Percentiles rank a stretch among this genome's conserved stretches.
These are phyloP conservation scores for Blera fallax DNA, from an alignment of 2,888 invertebrate genomes.

Conservation along the genomic window DNA sequence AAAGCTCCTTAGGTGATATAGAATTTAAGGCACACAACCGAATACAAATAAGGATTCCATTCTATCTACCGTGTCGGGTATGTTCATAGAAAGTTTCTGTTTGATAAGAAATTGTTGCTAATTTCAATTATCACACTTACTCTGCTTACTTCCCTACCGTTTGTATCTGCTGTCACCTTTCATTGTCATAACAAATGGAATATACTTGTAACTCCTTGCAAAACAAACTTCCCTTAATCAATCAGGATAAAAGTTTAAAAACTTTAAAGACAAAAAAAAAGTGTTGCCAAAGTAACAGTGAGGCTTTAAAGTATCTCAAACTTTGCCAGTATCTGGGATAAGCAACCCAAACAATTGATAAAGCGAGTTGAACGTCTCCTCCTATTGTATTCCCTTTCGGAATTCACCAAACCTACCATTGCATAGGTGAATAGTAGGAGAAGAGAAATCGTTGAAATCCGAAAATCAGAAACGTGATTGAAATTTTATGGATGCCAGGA, in stretches of 20 bases:
- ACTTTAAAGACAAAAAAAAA: not conserved
- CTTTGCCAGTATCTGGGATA: slow-evolving; percentile 30
- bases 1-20: not conserved
- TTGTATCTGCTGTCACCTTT: slow-evolving; percentile 16
- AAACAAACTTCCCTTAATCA: slow-evolving; percentile 14
- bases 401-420: not conserved
- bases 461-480: slow-evolving; percentile 64
- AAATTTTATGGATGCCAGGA: slow-evolving; percentile 64
- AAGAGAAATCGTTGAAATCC: slow-evolving; percentile 41
- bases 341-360: slow-evolving; percentile 38
- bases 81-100: not conserved
- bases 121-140: slow-evolving; percentile 32
- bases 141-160: not conserved
- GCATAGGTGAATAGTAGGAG: not conserved
- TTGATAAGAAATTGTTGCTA: slow-evolving; percentile 1
- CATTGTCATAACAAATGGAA: slow-evolving; percentile 32
- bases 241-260: slow-evolving; percentile 24
- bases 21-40: not conserved
- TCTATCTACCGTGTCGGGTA: not conserved
- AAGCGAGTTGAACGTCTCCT: not conserved
- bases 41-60: slow-evolving; percentile 20
- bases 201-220: slow-evolving; percentile 2
- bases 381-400: slow-evolving; percentile 3
- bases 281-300: not conserved
- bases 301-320: slow-evolving; percentile 22